Percentiles rank a stretch among this genome's conserved stretches.
phyloP scores from a whole-genome alignment of 2,888 invertebrate genomes.

The Platerodrilus igneus region DNA sequence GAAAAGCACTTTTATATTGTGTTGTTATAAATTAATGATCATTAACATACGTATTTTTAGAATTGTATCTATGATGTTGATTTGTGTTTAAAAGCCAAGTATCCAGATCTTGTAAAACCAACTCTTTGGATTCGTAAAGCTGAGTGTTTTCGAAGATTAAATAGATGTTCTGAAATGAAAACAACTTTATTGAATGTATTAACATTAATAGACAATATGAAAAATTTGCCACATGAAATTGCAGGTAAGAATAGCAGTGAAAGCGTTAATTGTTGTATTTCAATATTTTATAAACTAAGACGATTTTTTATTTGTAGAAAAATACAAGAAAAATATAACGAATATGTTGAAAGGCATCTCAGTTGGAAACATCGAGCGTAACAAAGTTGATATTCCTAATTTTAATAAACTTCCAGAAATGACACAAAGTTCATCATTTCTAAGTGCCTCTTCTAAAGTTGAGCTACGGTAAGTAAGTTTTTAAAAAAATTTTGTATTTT shows the following conservation, averaged over 20 bases:
- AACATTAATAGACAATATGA: no score
- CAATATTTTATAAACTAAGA: no score
- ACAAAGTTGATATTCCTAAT: neutral
- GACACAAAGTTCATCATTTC: neutral
- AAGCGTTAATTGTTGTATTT: no score
- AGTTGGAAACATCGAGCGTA: neutral
- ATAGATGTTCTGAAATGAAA: constrained; percentile 15
- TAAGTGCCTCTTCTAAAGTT: neutral
- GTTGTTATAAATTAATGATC: no score
- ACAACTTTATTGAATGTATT: neutral
- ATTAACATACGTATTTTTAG: no score
- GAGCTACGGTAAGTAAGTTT: constrained; percentile 4
- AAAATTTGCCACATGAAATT: no score
- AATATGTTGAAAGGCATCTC: neutral
- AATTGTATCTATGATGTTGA: constrained; percentile 62
- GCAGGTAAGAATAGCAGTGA: no score
- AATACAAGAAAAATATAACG: no score
- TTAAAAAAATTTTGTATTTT: no score
- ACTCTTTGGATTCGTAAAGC: constrained; percentile 64
- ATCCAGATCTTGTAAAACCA: constrained; percentile 57
- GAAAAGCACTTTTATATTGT: no score
- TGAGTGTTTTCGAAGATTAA: constrained; percentile 58
- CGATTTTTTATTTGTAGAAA: no score
- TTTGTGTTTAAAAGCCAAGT: constrained; percentile 56
- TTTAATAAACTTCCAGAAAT: neutral